Base-by-base conservation (phyloP, 2,888 invertebrate genomes). In the Anodontia alba region DNA sequence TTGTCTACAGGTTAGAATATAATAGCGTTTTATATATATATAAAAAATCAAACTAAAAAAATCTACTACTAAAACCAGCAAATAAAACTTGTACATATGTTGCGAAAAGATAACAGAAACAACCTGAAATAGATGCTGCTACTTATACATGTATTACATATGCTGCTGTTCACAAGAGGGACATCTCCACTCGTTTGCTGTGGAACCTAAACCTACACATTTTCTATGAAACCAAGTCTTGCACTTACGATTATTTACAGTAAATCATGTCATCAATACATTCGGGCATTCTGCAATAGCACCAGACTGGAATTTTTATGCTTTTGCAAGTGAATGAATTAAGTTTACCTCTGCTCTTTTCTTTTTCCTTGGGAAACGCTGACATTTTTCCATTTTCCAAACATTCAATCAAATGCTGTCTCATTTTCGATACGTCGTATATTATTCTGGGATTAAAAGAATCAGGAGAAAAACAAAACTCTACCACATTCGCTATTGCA, bases 371-470 rank as follows among this genome's bases (percentile, higher is more conserved):
- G 23, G 69, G 69, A 46, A 69, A 42, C 17, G 42, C 15, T 43
- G 69, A 12, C 69, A 69, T 69, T 38, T 67, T 69, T 69, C 69
- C 43, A 33, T 23, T 38, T 69, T 38, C 69, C 1, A 69, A 17
- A 42, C 69, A 69, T 10, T 69, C 26, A 26, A 69, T 29, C n/a
- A 69, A 43, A 69, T 69, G 69, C n/a, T 69, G 10, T 46, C 69
- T 69, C 69, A 69, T 69, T 69, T 69, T 69, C 23, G 69, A 69
- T 8, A 7, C 43, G 17, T 2, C 17, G 43, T 20, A 69, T 20
- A 29, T 43, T 42, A 29, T 23, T 43, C 46, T 38, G 26, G 29
- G 23, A 42, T 69, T 69, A 43, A 69, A 69, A 10, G 12, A 26
- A 17, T 38, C 23, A 2, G 69, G 43, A 1, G 7, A 17, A 17